Conservation (phyloP, 2,888 invertebrate genomes). For the Agrochola litura region DNA sequence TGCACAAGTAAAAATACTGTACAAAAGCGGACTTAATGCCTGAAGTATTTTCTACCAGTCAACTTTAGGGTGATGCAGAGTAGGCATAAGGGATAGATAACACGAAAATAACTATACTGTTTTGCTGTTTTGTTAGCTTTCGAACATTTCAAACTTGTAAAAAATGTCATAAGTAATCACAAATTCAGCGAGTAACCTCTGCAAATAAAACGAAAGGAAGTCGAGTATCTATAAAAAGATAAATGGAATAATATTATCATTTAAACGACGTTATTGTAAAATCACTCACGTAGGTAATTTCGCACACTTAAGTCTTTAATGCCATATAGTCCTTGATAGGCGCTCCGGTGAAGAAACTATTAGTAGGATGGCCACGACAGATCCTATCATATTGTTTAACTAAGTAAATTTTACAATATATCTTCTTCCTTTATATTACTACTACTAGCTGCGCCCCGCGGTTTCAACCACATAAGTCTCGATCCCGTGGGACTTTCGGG, state of each 20-base stretch:
- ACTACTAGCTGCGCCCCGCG: too few relatives aligned
- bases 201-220: slow-evolving; percentile 32
- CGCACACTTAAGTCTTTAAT: slow-evolving; percentile 17
- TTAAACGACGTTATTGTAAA: slow-evolving; percentile 57
- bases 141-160: neutral
- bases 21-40: neutral
- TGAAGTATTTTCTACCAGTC: neutral
- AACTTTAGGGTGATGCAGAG: neutral
- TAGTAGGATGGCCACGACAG: slow-evolving; percentile 29
- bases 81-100: neutral
- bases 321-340: slow-evolving; percentile 56
- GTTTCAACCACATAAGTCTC: too few relatives aligned
- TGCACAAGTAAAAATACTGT: neutral
- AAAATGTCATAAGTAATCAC: neutral
- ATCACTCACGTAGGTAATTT: slow-evolving; percentile 62
- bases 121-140: too few relatives aligned
- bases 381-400: neutral
- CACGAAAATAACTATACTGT: neutral
- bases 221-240: slow-evolving; percentile 32
- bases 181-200: neutral
- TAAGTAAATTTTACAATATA: neutral
- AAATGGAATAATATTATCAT: slow-evolving; percentile 58
- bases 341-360: slow-evolving; percentile 51
- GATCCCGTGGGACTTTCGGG: too few relatives aligned
- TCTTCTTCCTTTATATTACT: neutral